These are phyloP conservation scores for Ibidorhyncha struthersii DNA, from an alignment of 2,113 vertebrate genomes.

Conservation along the genomic window DNA sequence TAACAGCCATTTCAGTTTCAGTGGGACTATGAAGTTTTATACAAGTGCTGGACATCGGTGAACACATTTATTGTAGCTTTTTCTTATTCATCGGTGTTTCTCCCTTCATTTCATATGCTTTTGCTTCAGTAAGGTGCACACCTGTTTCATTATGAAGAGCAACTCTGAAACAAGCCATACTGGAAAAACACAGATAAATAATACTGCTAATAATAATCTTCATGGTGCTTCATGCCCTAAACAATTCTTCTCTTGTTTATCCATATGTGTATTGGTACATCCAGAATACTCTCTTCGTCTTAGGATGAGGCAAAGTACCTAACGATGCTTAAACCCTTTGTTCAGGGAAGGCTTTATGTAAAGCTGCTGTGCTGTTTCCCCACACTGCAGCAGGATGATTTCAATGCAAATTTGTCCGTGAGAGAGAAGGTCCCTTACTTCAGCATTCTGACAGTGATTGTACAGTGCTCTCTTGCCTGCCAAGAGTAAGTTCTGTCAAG, in stretches of 20 bases:
- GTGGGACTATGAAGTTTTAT: background rate
- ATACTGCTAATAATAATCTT: background rate
- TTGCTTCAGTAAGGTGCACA: background rate
- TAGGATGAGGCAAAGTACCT: background rate
- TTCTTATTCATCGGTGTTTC: background rate
- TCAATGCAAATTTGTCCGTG: background rate
- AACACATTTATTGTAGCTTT: background rate
- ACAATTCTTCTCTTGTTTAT: background rate
- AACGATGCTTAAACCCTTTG: background rate
- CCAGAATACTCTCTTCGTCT: background rate
- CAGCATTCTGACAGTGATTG: background rate
- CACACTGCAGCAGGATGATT: background rate
- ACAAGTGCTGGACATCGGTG: rapidly evolving
- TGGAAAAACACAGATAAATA: background rate
- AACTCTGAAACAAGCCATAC: background rate
- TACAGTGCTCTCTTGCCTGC: background rate
- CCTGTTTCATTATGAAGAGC: background rate
- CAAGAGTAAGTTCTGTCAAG: background rate
- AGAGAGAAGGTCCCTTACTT: background rate
- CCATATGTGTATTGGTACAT: background rate
- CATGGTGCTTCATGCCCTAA: background rate
- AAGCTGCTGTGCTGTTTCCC: background rate
- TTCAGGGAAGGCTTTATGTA: background rate
- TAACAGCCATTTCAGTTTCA: background rate
- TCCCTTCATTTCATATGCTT: background rate